These are phyloP conservation scores for Xiphydria camelus DNA, from an alignment of 2,888 invertebrate genomes.

Conservation along the genomic window DNA sequence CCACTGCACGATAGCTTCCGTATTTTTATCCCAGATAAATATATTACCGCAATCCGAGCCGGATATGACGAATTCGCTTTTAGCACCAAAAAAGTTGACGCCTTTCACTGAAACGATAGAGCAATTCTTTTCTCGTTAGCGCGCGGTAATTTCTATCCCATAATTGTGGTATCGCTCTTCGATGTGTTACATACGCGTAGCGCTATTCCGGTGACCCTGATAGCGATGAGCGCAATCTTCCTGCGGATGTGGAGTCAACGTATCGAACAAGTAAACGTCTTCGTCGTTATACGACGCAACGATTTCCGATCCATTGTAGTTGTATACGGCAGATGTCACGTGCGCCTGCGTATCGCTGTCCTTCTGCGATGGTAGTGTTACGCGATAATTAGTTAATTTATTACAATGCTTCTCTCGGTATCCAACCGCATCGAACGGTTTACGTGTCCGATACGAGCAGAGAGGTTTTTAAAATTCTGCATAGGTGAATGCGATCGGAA, in stretches of 20 bases:
- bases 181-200: conserved; percentile 36
- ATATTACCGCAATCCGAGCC: conserved; percentile 92
- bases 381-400: not conserved
- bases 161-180: no score
- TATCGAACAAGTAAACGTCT: conserved; percentile 86
- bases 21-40: conserved; percentile 87
- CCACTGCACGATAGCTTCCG: conserved; percentile 88
- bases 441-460: no score
- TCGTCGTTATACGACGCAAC: conserved; percentile 94
- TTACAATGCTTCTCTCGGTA: no score
- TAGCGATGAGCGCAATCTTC: conserved; percentile 63
- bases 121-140: not conserved
- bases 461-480: no score
- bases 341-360: conserved; percentile 60
- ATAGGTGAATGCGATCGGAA: no score
- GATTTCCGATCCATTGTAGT: conserved; percentile 87
- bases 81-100: conserved; percentile 91
- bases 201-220: conserved; percentile 63
- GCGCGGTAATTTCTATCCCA: not conserved
- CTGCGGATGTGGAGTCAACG: conserved; percentile 58
- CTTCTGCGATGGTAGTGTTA: no score
- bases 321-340: conserved; percentile 89
- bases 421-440: no score
- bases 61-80: conserved; percentile 87
- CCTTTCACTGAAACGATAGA: conserved; percentile 72